A percentile compares a stretch with the other conserved stretches of the same genome.
Evolutionary conservation across 2,888 invertebrate species (phyloP).

Genomic region (Peribatodes rhomboidaria): DNA sequence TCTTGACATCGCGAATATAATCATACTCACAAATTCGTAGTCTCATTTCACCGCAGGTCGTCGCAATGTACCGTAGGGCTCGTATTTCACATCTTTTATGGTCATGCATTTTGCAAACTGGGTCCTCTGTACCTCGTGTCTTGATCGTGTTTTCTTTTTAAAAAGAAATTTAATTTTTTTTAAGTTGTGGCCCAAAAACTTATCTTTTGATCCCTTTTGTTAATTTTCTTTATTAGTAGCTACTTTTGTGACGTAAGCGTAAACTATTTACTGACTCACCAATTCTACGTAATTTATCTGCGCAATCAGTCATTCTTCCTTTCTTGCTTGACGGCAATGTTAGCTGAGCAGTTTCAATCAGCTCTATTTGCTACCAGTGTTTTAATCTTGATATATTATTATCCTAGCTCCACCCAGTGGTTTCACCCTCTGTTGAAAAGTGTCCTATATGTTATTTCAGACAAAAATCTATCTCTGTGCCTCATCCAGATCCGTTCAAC

Average conservation of each 20-base stretch:
- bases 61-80: constrained; percentile 6
- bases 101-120: constrained; percentile 16
- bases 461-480: no score
- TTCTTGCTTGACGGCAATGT: no score
- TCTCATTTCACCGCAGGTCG: constrained; percentile 2
- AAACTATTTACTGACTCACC: not conserved
- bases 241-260: not conserved
- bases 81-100: constrained; percentile 12
- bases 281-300: not conserved
- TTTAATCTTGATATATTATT: no score
- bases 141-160: constrained; percentile 10
- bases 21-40: constrained; percentile 3
- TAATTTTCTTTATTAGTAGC: not conserved
- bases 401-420: no score
- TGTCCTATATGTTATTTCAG: no score
- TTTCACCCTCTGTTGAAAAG: no score
- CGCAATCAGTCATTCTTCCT: no score
- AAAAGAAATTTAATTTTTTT: not conserved
- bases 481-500: no score
- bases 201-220: not conserved
- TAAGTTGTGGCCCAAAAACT: not conserved
- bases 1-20: not conserved
- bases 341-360: no score
- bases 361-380: no score
- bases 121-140: not conserved